These are phyloP conservation scores for Circaetus gallicus DNA, from an alignment of 2,113 vertebrate genomes.

Conservation along the genomic window DNA sequence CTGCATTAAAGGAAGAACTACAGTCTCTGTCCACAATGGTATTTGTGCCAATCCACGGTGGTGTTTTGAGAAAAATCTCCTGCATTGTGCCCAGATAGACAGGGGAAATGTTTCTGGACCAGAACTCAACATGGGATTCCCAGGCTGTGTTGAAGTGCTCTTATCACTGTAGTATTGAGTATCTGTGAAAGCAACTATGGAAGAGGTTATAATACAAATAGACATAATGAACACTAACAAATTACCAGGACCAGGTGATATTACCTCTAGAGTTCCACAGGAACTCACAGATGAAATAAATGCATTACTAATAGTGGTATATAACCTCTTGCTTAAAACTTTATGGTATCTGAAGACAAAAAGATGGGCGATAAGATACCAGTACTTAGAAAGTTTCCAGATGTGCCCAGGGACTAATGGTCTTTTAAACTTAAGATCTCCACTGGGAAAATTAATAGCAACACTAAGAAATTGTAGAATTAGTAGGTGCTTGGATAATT, in stretches of 20 bases:
- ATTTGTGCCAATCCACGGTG: not conserved
- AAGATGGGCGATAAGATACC: not conserved
- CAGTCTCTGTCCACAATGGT: not conserved
- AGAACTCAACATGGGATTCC: not conserved
- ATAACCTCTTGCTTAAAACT: not conserved
- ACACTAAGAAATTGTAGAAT: not conserved
- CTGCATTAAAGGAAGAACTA: not conserved
- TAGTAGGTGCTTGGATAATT: not conserved
- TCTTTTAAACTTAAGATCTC: not conserved
- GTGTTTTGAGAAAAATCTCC: not conserved
- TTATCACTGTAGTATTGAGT: not conserved
- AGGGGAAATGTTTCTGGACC: not conserved
- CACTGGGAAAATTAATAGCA: not conserved
- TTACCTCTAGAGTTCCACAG: not conserved
- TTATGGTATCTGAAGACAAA: not conserved
- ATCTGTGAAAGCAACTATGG: not conserved
- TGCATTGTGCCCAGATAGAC: not conserved
- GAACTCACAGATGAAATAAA: not conserved
- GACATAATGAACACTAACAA: not conserved
- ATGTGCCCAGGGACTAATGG: not conserved
- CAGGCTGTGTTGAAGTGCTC: not conserved
- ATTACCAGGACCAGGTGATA: not conserved
- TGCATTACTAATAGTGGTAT: not conserved
- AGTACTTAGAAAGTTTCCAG: not conserved
- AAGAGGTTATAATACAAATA: not conserved